Evolutionary conservation across 2,797 vertebrate species (phyloP).

Genomic region (Eulemur mongoz): DNA sequence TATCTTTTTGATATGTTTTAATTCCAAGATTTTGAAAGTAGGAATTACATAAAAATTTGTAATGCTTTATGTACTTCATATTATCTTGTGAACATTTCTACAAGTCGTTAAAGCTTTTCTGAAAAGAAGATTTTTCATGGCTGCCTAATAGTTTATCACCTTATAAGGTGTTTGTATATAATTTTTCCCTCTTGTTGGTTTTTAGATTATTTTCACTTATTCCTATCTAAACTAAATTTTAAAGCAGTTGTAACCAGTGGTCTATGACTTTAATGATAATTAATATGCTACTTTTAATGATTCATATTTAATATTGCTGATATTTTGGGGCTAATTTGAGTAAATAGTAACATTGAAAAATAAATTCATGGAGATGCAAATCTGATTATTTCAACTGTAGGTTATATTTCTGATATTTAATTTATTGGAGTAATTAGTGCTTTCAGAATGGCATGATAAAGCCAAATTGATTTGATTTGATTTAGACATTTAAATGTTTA

Average conservation of each 20-base stretch:
- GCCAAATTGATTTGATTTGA: neutral
- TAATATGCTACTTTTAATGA: neutral
- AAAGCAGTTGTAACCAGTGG: neutral
- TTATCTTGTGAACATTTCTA: neutral
- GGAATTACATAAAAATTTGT: neutral
- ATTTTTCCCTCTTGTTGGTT: neutral
- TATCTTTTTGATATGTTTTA: neutral
- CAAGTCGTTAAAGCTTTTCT: neutral
- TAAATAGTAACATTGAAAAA: neutral
- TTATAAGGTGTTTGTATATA: neutral
- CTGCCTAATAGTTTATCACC: neutral
- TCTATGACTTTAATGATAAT: neutral
- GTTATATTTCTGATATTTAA: neutral
- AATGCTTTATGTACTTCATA: neutral
- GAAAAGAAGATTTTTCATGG: neutral
- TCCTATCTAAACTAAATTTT: neutral
- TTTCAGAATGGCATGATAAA: neutral
- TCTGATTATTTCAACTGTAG: neutral
- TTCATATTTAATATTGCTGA: neutral
- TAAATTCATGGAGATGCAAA: neutral
- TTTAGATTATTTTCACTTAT: conserved; percentile 40
- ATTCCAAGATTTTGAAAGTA: neutral
- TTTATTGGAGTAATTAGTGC: neutral
- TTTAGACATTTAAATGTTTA: neutral
- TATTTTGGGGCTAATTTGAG: neutral